These are phyloP conservation scores for Acleris literana DNA, from an alignment of 2,888 invertebrate genomes.

Conservation along the genomic window DNA sequence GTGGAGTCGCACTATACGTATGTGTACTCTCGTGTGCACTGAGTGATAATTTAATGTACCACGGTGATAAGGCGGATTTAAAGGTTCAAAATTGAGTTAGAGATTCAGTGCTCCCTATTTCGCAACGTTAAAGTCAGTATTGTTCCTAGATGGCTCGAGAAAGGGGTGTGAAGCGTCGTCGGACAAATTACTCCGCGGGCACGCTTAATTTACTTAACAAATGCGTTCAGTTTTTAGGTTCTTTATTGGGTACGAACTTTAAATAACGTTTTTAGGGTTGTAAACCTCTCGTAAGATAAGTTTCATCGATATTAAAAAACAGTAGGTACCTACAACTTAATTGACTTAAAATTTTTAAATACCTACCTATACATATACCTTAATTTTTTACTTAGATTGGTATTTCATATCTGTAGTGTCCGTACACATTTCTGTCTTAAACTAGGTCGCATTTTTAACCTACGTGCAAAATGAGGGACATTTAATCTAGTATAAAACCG, in stretches of 20 bases:
- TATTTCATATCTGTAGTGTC: no score
- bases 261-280: not conserved
- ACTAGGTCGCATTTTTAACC: no score
- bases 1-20: constrained; percentile 53
- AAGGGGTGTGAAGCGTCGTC: constrained; percentile 61
- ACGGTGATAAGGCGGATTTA: constrained; percentile 4
- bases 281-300: no score
- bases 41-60: constrained; percentile 5
- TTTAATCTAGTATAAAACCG: no score
- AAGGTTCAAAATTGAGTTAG: not conserved
- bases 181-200: constrained; percentile 67
- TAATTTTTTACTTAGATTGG: no score
- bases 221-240: constrained; percentile 61
- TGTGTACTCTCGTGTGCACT: constrained; percentile 42
- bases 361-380: no score
- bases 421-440: no score
- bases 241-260: constrained; percentile 1
- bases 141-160: constrained; percentile 55
- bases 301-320: no score
- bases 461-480: no score
- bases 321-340: no score
- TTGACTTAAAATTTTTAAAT: no score
- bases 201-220: constrained; percentile 73
- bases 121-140: not conserved
- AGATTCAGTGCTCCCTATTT: not conserved